A percentile compares a stretch with the other conserved stretches of the same genome.
Conservation (phyloP, 2,797 vertebrate species). For the Tachyglossus aculeatus region DNA sequence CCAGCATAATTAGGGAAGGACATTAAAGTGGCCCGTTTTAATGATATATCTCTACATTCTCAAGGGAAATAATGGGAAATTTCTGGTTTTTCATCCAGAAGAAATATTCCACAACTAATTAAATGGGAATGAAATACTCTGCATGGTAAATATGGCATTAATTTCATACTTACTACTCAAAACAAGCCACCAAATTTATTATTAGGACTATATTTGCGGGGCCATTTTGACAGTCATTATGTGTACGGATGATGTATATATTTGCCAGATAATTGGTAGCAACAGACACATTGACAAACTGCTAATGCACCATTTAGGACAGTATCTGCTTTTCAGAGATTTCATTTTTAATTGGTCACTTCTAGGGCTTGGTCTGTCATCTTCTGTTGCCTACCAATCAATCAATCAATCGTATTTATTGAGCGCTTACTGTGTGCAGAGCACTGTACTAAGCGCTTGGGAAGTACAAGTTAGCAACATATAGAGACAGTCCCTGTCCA, state of each 20-base stretch:
- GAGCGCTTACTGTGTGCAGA: too few relatives aligned
- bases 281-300: neutral
- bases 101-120: neutral
- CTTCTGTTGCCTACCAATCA: too few relatives aligned
- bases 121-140: neutral
- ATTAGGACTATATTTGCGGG: neutral
- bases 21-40: neutral
- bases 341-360: neutral
- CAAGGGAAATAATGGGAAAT: neutral
- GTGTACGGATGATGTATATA: neutral
- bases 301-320: neutral
- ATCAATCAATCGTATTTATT: too few relatives aligned
- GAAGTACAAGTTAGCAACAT: too few relatives aligned
- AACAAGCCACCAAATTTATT: neutral
- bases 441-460: too few relatives aligned
- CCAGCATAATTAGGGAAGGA: neutral
- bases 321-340: neutral
- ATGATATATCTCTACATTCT: neutral
- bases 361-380: too few relatives aligned
- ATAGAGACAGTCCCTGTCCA: too few relatives aligned
- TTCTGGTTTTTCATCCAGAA: neutral
- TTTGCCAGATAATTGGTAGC: neutral
- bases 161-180: constrained; percentile 10
- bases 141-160: neutral
- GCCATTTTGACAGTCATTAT: neutral